Evolutionary conservation across 1,140 invertebrate genomes (phyloP), one percentile per base, ranked within the genome.

Genomic region (Papilio polyxenes): DNA sequence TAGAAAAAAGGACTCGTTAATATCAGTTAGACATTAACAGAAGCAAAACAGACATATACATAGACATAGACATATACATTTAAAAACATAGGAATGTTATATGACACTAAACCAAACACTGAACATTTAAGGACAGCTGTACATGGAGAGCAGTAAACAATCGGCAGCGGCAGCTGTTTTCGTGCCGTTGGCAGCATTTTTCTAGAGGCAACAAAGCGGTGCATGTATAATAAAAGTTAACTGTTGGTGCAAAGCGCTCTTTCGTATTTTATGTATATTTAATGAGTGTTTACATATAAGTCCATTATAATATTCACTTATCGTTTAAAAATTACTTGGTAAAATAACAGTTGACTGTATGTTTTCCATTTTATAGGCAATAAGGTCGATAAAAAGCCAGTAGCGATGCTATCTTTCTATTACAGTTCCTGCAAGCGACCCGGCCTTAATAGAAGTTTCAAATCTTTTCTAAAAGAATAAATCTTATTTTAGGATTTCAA

Each of bases 331-430:
- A 65, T 65, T 65, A 65, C 20, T 65, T 23, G 20, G 20, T 23
- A 23, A 10, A 65, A 65, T 56, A 31, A 65, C 0, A 23, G 20
- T 5, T 4, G 15, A 4, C 1, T 62, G 10, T 37, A 13, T 62
- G 59, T 20, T 31, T 69, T 13, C 23, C 62, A 31, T 31, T 69
- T 23, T 69, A 37, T 69, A 20, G 23, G 62, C 15, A 69, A 69
- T 69, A 31, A 37, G 10, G 62, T 69, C 62, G 23, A 69, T 31
- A 69, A 69, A 3, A 31, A 37, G 23, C 4, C 31, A 31, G 37
- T 69, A 69, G 62, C 59, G 59, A 69, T 69, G 23, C 23, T 69
- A 69, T 69, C 62, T 69, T 31, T 69, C 23, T 69, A 69, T 69
- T 37, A 31, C 62, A 3, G 20, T 23, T 11, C 23, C 4, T 31